These are phyloP conservation scores for Polypedilum pembai DNA, from an alignment of 1,140 invertebrate genomes.

Conservation along the genomic window DNA sequence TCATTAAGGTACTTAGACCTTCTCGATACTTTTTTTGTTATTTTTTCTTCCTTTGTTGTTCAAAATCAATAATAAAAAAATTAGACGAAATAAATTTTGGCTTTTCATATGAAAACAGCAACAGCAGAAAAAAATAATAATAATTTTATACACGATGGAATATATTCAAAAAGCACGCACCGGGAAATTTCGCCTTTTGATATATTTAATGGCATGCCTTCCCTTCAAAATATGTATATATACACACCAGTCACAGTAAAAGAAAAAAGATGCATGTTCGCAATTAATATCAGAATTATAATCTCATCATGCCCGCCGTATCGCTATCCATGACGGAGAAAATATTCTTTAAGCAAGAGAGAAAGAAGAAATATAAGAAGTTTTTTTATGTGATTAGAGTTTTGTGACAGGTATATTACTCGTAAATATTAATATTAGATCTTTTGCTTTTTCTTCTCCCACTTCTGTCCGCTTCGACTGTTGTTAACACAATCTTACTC, in stretches of 20 bases:
- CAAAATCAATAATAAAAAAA: slow-evolving; percentile 10
- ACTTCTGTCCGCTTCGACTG: not conserved
- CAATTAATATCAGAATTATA: slow-evolving; percentile 14
- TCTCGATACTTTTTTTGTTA: not conserved
- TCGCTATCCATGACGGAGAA: not conserved
- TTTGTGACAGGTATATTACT: slow-evolving; percentile 26
- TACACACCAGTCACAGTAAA: not conserved
- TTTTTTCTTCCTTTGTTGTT: not conserved
- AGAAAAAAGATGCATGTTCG: slow-evolving; percentile 1
- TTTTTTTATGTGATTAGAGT: slow-evolving; percentile 16
- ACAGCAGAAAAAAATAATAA: not conserved
- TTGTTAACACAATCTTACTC: too few relatives aligned
- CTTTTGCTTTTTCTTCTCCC: not conserved
- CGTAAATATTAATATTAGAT: slow-evolving; percentile 25
- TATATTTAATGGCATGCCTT: slow-evolving; percentile 9
- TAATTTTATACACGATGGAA: too few relatives aligned
- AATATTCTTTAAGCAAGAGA: not conserved
- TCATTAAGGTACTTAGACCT: not conserved
- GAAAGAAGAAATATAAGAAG: not conserved
- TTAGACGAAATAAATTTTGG: slow-evolving; percentile 9
- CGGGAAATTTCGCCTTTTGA: not conserved
- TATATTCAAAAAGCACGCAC: slow-evolving; percentile 6
- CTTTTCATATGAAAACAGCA: not conserved
- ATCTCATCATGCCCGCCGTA: not conserved
- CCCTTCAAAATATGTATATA: not conserved